Evolutionary conservation across 2,797 vertebrate genomes (phyloP).

Genomic region (Columba guinea): DNA sequence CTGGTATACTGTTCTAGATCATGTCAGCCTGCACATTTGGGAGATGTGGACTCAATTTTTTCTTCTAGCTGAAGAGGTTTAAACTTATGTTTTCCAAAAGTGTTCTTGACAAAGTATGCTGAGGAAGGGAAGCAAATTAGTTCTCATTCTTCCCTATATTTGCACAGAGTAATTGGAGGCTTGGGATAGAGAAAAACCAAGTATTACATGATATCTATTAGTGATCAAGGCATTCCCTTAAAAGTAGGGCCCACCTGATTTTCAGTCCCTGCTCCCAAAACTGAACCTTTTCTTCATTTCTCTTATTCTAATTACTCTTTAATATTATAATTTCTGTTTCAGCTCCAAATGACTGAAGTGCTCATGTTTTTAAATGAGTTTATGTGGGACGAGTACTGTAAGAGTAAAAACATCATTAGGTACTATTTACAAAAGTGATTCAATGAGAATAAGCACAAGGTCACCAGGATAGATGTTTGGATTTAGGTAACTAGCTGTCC

Average conservation of each 20-base stretch:
- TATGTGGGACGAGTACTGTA: not conserved
- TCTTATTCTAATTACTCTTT: not conserved
- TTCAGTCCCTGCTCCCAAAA: not conserved
- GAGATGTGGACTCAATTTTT: not conserved
- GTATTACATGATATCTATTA: not conserved
- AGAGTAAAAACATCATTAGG: not conserved
- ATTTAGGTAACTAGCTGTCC: not conserved
- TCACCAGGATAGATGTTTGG: not conserved
- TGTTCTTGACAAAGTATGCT: not conserved
- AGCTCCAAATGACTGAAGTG: not conserved
- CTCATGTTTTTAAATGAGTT: not conserved
- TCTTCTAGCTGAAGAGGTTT: not conserved
- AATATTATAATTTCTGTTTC: not conserved
- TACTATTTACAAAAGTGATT: not conserved
- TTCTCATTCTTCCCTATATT: not conserved
- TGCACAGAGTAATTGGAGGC: not conserved
- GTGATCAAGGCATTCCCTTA: not conserved
- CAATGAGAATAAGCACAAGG: not conserved
- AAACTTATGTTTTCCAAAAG: not conserved
- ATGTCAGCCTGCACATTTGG: not conserved
- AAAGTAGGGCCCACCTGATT: not conserved
- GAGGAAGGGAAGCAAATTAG: not conserved
- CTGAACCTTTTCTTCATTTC: not conserved
- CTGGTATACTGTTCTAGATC: not conserved
- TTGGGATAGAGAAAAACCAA: not conserved